Base-by-base conservation (phyloP, 2,797 vertebrate genomes). In the Melanotaenia parkinsoni region DNA sequence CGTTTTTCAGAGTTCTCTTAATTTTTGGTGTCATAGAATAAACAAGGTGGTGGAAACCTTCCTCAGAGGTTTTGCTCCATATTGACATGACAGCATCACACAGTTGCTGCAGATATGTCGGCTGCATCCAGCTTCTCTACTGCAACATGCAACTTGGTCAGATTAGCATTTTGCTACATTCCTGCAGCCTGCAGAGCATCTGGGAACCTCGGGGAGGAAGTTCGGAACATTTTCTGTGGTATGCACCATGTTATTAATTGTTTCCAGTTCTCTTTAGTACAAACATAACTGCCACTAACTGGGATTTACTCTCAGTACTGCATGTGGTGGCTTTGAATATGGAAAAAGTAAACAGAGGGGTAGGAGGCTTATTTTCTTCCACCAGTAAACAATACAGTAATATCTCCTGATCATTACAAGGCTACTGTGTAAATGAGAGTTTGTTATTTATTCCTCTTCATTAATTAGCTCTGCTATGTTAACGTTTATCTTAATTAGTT, bases 401-500 rank as follows among this genome's bases (percentile, higher is more conserved):
- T 30, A 61, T 58, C 40, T 54, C 33, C 24, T 26, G 62, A 75
- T 80, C 18, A 53, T 32, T 53, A 43, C 30, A 8, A 54, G 8
- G 24, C 18, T 5, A 18, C 35, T 22, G 56, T 37, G 37, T 58
- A 9, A 58, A 60, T 18, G 9, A 4, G 9, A 66, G 59, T 62
- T 60, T n/a, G 18, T 3, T n/a, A 5, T 43, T 76, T 79, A 26
- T 35, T 61, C 30, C n/a, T 64, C 50, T 63, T 7, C 16, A 61
- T 65, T 45, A 65, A 73, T 73, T 57, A 58, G 45, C 58, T 45
- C 24, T 38, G 30, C 62, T 35, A n/a, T 62, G 59, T 61, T 64
- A 63, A 76, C 51, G 58, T 40, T 57, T 13, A 58, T 62, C 5
- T 76, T 63, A 71, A 74, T 75, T 67, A 63, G 18, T 77, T 82